These are phyloP conservation scores for Saguinus imperator DNA, from an alignment of 2,113 vertebrate species.

Conservation along the genomic window DNA sequence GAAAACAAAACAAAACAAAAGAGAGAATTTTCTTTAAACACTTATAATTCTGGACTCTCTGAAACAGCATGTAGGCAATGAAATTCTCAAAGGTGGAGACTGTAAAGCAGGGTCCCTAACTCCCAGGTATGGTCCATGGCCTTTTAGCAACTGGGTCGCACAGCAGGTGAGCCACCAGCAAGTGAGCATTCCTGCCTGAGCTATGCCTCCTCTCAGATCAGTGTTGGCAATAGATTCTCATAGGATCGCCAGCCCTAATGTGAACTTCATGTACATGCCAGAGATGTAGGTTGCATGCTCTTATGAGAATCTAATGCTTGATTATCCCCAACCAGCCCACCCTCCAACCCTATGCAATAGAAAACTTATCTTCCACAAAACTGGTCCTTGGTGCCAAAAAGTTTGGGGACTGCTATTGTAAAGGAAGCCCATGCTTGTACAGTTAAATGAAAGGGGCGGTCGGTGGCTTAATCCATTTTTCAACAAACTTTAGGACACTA, in stretches of 20 bases:
- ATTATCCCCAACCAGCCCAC: no score
- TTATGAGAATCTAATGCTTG: no score
- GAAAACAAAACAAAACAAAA: no score
- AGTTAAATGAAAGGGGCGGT: neutral
- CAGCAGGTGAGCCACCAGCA: no score
- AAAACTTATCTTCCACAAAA: neutral
- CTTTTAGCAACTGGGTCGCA: no score
- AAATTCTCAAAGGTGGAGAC: neutral
- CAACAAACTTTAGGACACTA: neutral
- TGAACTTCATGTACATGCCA: no score
- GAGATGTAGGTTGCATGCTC: no score
- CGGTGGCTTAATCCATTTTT: neutral
- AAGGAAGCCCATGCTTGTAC: neutral
- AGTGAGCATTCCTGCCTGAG: no score
- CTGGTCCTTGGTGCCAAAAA: neutral
- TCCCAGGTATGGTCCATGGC: no score
- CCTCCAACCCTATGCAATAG: neutral
- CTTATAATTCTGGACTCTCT: neutral
- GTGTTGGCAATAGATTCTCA: no score
- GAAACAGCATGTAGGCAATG: neutral
- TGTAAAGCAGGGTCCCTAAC: neutral
- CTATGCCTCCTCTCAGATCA: no score
- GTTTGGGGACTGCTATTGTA: neutral
- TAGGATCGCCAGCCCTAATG: no score
- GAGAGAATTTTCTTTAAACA: neutral